Evolutionary conservation across 2,797 vertebrate genomes (phyloP).

Genomic region (Tarsius wallacei): DNA sequence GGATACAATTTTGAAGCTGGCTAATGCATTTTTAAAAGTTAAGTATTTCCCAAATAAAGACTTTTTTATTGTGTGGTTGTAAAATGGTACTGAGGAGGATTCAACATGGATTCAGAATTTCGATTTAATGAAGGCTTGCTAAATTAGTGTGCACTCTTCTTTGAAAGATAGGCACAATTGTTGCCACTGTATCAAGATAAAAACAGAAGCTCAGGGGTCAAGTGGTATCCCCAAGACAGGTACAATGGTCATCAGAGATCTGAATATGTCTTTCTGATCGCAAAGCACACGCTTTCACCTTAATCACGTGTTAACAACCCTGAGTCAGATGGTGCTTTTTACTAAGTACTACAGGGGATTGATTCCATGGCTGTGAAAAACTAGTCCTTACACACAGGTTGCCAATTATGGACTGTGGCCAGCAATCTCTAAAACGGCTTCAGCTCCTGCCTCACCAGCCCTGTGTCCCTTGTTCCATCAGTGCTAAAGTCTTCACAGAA

Average conservation of each 20-base stretch:
- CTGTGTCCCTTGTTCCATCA: conserved; percentile 50
- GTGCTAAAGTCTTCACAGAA: conserved; percentile 65
- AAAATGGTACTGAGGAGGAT: background rate
- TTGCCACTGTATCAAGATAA: background rate
- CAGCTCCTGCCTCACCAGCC: conserved; percentile 49
- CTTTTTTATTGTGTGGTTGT: background rate
- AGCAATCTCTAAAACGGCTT: conserved; percentile 64
- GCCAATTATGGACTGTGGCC: background rate
- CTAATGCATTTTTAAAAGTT: background rate
- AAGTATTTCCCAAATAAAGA: conserved; percentile 19
- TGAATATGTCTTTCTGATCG: background rate
- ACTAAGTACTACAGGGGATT: background rate
- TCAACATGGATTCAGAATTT: background rate
- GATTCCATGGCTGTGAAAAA: background rate
- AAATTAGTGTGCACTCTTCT: background rate
- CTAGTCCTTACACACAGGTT: background rate
- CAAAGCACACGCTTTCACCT: background rate
- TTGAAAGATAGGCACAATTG: rapidly evolving
- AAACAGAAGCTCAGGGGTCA: background rate
- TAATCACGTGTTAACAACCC: background rate
- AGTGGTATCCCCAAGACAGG: background rate
- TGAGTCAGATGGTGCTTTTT: background rate
- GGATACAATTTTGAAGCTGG: background rate
- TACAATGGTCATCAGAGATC: background rate
- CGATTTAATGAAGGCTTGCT: background rate